Evolutionary conservation across 92 coral and sea anemone genomes (phyloP), one percentile per base, ranked within the genome.

Genomic region (Bergia sp.): DNA sequence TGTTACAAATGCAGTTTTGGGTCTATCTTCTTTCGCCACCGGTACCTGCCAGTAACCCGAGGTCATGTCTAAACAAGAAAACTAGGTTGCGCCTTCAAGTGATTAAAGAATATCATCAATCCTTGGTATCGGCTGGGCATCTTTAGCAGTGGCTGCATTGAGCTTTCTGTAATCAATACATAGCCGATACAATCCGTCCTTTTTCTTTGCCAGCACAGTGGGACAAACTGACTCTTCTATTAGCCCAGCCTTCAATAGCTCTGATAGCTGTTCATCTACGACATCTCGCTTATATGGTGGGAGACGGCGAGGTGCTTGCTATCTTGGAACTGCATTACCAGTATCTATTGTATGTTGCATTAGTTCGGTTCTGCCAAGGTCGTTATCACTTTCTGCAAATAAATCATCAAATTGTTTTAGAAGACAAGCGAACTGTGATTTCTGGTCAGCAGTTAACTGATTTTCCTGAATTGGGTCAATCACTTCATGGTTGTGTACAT

Each of bases 1-100:
- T 1, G 81, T 87, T 38, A 76, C 86, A 79, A 92, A 92, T 11
- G 89, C 91, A 7, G 95, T 83, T 61, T 92, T 92, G 40, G 82
- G 57, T 12, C 87, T 72, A 76, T 82, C 92, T 16, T 90, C 78
- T 36, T 66, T 47, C 1, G 90, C 88, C 11, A 86, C 94, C 12
- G 89, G 53, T 47, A 47, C 53, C 53, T 82, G 92, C 88, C 79
- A 87, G 73, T 91, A 91, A 53, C 91, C 85, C 5, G 91, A 91
- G 12, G 91, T 86, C 13, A 91, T 67, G 42, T 88, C 77, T 2
- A 90, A 81, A 47, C 76, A 69, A 57, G 76, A 36, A 71, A 85
- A 85, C 69, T 42, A 85, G 11, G 23, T 67, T 38, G 88, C 79
- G 45, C 74, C 88, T 21, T 65, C 41, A 11, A 37, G 11, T 47